Conservation (phyloP, 64 coral and sea anemone genomes). For the Stylophora pistillata region DNA sequence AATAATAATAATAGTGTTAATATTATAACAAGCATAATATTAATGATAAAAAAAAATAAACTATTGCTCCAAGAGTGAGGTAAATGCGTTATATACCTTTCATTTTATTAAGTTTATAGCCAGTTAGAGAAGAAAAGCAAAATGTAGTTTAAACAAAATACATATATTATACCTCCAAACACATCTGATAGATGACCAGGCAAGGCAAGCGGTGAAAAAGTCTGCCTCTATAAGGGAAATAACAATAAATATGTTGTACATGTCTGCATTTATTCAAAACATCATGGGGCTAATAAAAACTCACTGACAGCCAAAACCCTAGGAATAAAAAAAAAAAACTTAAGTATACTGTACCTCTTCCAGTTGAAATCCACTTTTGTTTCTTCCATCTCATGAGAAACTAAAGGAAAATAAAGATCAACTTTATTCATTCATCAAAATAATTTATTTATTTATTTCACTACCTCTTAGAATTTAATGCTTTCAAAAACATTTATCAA, state of each 20-base stretch:
- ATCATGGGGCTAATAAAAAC: neutral
- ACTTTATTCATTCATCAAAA: neutral
- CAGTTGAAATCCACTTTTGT: constrained; percentile 90
- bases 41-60: neutral
- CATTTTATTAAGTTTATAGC: too few species aligned
- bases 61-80: neutral
- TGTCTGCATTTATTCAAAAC: neutral
- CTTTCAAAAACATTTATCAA: neutral
- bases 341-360: constrained; percentile 65
- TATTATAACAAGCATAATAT: neutral
- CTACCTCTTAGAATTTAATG: too few species aligned
- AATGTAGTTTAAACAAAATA: too few species aligned
- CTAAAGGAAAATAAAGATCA: constrained; percentile 24
- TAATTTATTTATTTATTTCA: too few species aligned
- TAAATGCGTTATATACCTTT: too few species aligned
- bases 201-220: constrained; percentile 79
- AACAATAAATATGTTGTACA: neutral
- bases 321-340: neutral
- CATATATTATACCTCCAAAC: constrained; percentile 74
- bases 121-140: too few species aligned
- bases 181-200: constrained; percentile 88
- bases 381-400: constrained; percentile 75
- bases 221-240: constrained; percentile 54
- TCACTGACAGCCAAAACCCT: neutral
- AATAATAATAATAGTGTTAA: neutral